Conservation (phyloP, 2,113 vertebrate genomes). For the Poeciliopsis occidentalis region DNA sequence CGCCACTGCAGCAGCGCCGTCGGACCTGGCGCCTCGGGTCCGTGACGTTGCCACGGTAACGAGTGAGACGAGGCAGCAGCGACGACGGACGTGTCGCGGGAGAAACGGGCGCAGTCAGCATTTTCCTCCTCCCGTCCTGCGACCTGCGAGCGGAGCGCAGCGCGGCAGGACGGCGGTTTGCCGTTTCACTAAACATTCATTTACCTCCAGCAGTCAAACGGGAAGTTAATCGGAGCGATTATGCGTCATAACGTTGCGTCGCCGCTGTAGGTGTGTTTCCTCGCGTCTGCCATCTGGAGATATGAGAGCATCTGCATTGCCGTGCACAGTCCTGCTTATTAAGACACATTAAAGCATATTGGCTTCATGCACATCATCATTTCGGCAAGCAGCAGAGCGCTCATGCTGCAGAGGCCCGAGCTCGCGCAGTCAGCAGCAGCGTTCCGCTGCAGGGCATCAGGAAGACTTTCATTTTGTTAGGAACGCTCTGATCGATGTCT, state of each 20-base stretch:
- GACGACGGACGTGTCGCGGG: conserved; percentile 35
- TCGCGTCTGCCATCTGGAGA: conserved; percentile 53
- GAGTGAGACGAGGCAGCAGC: conserved; percentile 46
- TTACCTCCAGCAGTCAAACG: conserved; percentile 75
- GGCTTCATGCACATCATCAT: conserved; percentile 56
- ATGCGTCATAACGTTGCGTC: conserved; percentile 62
- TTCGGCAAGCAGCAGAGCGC: conserved; percentile 39
- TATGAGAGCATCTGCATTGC: conserved; percentile 23
- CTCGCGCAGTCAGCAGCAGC: conserved; percentile 44
- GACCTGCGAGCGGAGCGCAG: conserved; percentile 35
- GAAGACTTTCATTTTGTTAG: conserved; percentile 23
- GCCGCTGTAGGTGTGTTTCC: conserved; percentile 38
- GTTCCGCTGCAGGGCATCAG: conserved; percentile 44
- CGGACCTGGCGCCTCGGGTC: conserved; percentile 45
- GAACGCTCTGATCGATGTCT: conserved; percentile 15
- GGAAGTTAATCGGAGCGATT: conserved; percentile 80
- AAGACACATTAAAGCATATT: conserved; percentile 58
- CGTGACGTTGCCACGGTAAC: conserved; percentile 59
- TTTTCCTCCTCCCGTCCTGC: conserved; percentile 41
- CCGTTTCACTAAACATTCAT: conserved; percentile 77
- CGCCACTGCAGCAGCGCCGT: conserved; percentile 29
- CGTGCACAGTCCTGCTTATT: conserved; percentile 38
- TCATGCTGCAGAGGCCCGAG: conserved; percentile 59
- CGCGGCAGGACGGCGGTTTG: conserved; percentile 63
- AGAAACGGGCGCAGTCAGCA: conserved; percentile 67